Evolutionary conservation across 2,113 vertebrate species (phyloP).

Genomic region (Melanocharis versteri): DNA sequence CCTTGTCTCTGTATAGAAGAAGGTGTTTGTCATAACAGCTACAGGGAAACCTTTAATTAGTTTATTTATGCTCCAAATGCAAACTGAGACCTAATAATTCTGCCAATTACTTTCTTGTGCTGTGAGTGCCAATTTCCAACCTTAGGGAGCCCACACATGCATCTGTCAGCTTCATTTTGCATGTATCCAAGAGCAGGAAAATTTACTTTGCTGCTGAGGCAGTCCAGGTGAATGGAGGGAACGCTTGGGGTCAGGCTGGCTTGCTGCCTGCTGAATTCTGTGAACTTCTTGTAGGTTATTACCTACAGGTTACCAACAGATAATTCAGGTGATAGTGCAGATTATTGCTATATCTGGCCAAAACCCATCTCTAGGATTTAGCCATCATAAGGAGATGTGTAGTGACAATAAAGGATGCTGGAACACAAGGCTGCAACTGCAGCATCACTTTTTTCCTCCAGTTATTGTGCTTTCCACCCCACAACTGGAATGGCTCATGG

Average conservation of each 20-base stretch:
- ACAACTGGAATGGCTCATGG: background rate
- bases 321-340: background rate
- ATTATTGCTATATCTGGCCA: background rate
- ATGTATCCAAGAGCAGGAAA: background rate
- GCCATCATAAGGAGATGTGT: background rate
- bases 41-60: conserved; percentile 41
- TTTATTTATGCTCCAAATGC: conserved; percentile 30
- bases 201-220: background rate
- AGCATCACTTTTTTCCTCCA: background rate
- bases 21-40: background rate
- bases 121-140: conserved; percentile 21
- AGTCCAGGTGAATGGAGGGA: background rate
- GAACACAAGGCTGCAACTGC: background rate
- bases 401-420: fast-evolving
- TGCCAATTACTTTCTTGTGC: conserved; percentile 23
- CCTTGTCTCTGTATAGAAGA: background rate
- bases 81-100: conserved; percentile 34
- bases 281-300: background rate
- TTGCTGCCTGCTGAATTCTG: background rate
- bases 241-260: background rate
- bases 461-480: background rate
- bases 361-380: background rate
- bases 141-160: conserved; percentile 39
- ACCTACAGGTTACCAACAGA: background rate
- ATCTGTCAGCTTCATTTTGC: conserved; percentile 22